phyloP scores from a whole-genome alignment of 2,888 invertebrate genomes.

The Antheraea yamamai region DNA sequence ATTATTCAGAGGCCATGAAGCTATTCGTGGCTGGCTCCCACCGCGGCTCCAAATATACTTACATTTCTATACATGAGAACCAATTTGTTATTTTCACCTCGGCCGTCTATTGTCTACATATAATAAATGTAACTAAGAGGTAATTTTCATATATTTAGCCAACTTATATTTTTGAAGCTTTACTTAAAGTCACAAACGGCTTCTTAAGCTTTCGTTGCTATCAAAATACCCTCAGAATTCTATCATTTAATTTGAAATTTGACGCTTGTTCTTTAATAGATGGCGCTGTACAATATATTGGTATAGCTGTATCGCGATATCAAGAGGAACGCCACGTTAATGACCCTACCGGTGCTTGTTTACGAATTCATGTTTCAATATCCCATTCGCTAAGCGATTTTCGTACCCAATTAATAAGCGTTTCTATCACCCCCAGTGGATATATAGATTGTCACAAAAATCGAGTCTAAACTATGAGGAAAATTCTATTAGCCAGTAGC shows the following conservation, averaged over 20 bases:
- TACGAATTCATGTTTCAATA: too few species aligned
- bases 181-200: conserved; percentile 2
- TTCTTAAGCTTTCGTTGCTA: background rate
- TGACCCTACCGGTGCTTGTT: too few species aligned
- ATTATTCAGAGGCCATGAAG: conserved; percentile 64
- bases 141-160: background rate
- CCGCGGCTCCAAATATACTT: conserved; percentile 25
- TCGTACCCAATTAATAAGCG: too few species aligned
- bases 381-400: too few species aligned
- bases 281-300: too few species aligned
- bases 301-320: too few species aligned
- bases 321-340: too few species aligned
- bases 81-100: conserved; percentile 8
- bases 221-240: conserved; percentile 12
- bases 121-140: background rate
- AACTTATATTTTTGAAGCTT: background rate
- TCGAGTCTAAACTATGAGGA: too few species aligned
- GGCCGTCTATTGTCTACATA: background rate
- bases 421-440: too few species aligned
- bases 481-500: too few species aligned
- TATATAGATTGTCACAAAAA: too few species aligned
- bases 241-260: conserved; percentile 14
- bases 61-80: conserved; percentile 8
- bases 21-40: conserved; percentile 37
- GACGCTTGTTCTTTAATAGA: too few species aligned